These are phyloP conservation scores for Pogonocichla stellata DNA, from an alignment of 2,113 vertebrate species.

Conservation along the genomic window DNA sequence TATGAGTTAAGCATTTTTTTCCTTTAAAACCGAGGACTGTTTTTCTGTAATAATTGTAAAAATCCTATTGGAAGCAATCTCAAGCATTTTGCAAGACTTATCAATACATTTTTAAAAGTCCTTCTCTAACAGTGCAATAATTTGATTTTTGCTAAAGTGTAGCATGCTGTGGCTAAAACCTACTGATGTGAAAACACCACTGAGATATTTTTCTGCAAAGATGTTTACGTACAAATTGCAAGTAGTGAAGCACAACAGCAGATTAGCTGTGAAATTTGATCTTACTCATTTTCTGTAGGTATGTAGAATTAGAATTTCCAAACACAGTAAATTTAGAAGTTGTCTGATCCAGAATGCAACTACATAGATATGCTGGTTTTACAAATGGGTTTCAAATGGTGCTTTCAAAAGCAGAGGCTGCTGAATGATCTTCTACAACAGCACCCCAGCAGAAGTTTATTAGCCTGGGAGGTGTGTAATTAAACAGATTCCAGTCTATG, in stretches of 20 bases:
- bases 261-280: background rate
- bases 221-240: background rate
- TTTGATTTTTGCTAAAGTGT: background rate
- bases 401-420: background rate
- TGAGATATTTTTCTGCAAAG: background rate
- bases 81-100: background rate
- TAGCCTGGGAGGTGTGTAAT: background rate
- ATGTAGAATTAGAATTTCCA: background rate
- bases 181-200: background rate
- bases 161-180: background rate
- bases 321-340: background rate
- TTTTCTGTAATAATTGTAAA: background rate
- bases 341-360: background rate
- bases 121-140: background rate
- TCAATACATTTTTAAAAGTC: background rate
- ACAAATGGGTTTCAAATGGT: conserved; percentile 28
- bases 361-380: conserved; percentile 19
- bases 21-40: background rate
- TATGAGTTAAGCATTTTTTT: background rate
- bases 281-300: background rate
- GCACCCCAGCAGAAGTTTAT: conserved; percentile 3
- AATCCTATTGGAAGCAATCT: background rate
- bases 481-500: background rate
- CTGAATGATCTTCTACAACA: background rate
- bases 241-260: background rate